These are phyloP conservation scores for Trochalopteron elliotii DNA, from an alignment of 2,113 vertebrate genomes.

Conservation along the genomic window DNA sequence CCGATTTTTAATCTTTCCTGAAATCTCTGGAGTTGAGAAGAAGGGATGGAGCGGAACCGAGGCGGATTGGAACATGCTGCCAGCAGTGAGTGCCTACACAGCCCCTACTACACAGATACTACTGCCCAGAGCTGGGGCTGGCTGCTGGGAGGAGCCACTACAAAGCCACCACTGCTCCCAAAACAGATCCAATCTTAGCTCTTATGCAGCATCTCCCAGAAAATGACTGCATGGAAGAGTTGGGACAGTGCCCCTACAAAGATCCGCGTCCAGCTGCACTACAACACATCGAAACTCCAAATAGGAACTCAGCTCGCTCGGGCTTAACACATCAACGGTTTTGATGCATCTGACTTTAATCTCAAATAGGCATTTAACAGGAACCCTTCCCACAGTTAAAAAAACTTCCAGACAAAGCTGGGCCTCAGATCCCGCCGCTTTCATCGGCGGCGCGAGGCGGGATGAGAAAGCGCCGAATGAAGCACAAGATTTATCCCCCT, in stretches of 20 bases:
- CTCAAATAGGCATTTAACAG: constrained; percentile 14
- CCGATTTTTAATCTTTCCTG: neutral
- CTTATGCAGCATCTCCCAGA: neutral
- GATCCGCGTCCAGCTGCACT: neutral
- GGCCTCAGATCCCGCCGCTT: constrained; percentile 16
- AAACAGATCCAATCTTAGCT: accelerated
- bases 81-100: neutral
- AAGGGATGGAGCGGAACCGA: accelerated
- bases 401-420: constrained; percentile 10
- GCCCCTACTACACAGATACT: neutral
- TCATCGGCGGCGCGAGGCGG: neutral
- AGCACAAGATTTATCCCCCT: constrained; percentile 34
- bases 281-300: neutral
- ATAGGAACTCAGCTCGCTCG: neutral
- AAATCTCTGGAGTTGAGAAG: neutral
- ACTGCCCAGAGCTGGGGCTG: neutral
- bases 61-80: neutral
- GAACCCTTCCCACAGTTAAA: neutral
- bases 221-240: accelerated
- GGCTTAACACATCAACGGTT: neutral
- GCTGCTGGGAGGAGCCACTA: neutral
- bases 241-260: neutral
- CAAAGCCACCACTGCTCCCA: neutral
- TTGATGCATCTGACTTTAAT: constrained; percentile 36
- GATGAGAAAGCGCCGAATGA: constrained; percentile 16